These are phyloP conservation scores for Isaurus tuberculatus DNA, from an alignment of 92 coral and sea anemone genomes.

Conservation along the genomic window DNA sequence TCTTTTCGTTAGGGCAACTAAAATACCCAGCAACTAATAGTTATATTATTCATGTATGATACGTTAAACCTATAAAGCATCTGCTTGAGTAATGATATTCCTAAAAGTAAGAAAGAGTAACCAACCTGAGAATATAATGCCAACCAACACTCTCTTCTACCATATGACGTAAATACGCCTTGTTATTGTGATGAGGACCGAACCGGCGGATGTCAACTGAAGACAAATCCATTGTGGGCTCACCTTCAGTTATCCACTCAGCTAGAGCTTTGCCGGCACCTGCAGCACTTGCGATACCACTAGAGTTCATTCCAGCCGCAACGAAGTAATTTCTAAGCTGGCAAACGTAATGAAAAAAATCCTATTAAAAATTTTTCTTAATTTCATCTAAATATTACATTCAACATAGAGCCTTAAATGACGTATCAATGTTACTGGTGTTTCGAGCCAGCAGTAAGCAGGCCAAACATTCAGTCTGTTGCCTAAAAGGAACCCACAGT, in stretches of 20 bases:
- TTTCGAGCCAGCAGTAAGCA: too few relatives aligned
- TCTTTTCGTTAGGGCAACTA: too few relatives aligned
- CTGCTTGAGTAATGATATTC: background rate
- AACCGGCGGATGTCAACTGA: constrained; percentile 94
- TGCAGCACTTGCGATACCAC: constrained; percentile 92
- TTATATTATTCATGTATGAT: too few relatives aligned
- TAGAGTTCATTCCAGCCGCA: constrained; percentile 92
- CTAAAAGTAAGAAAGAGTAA: too few relatives aligned
- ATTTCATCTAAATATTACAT: too few relatives aligned
- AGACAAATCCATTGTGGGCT: constrained; percentile 89
- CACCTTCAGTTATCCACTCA: constrained; percentile 92
- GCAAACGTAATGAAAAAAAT: background rate
- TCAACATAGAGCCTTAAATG: too few relatives aligned
- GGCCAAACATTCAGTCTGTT: too few relatives aligned
- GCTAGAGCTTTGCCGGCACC: constrained; percentile 96
- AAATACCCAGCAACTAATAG: too few relatives aligned
- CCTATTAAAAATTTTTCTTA: too few relatives aligned
- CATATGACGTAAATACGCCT: constrained; percentile 82
- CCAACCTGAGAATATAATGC: constrained; percentile 72
- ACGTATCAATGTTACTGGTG: too few relatives aligned
- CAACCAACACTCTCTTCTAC: constrained; percentile 81
- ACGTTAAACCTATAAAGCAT: too few relatives aligned
- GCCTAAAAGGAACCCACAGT: too few relatives aligned
- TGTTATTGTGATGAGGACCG: constrained; percentile 85
- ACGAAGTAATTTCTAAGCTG: constrained; percentile 87